Evolutionary conservation across 2,888 invertebrate genomes (phyloP), one percentile per base, ranked within the genome.

Genomic region (Trilocha varians): DNA sequence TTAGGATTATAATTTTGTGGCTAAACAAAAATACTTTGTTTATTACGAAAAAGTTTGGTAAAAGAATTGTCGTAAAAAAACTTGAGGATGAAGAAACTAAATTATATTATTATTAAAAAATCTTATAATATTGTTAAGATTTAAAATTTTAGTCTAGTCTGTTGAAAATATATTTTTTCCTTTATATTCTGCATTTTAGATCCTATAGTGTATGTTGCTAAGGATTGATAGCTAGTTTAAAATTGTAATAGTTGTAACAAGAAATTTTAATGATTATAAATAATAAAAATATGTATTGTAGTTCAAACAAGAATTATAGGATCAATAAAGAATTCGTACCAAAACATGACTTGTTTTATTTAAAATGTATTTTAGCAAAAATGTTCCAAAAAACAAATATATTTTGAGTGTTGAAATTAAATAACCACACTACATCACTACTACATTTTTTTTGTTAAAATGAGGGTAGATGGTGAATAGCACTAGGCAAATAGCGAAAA

Each of bases 131-230:
- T n/a, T 14, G 15, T 14, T 34, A 34, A 17, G 16, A 18, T 25
- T 18, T n/a, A 13, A 18, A 17, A 25, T n/a, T 50, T 36, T 51
- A 45, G 40, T 52, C 41, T 51, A 55, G 50, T 50, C 47, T 49
- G 16, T 50, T 46, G 37, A 39, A 49, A 50, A 51, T 50, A 39
- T 43, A 48, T 43, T n/a, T 11, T 33, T 48, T 36, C 48, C 44
- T 43, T 43, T 39, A 25, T 25, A 14, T 18, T 16, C 13, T 13
- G 11, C 25, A 14, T 14, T 14, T 38, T 32, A 32, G 14, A 9
- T 9, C 15, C 16, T 38, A 32, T 38, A 32, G 38, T 32, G 25
- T 25, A 9, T 25, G 25, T 25, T 25, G 11, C 25, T 25, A 11
- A 25, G 25, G 25, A 25, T 25, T 25, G 25, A 25, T 25, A 25